A percentile compares a stretch with the other conserved stretches of the same genome.
These are phyloP conservation scores for Toxotes lorentzi DNA, from an alignment of 2,797 vertebrate species.

Conservation along the genomic window DNA sequence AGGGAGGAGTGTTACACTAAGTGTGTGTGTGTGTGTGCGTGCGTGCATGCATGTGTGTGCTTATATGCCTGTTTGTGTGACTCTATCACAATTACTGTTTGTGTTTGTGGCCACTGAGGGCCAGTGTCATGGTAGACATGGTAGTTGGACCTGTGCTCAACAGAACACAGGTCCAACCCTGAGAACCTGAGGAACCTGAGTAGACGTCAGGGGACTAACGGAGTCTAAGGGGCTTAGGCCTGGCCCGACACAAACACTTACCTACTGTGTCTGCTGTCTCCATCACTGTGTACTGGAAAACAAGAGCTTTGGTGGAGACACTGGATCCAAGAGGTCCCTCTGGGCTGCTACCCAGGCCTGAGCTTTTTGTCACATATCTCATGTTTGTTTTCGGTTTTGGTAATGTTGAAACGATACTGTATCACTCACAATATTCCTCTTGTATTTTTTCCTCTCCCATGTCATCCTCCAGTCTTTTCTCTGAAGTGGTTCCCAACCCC, in stretches of 20 bases:
- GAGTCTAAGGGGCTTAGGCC: conserved; percentile 81
- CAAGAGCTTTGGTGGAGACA: conserved; percentile 82
- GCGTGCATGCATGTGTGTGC: conserved; percentile 16
- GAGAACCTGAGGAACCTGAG: conserved; percentile 79
- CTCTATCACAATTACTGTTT: conserved; percentile 81
- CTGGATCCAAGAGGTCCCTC: conserved; percentile 68
- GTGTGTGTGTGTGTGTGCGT: conserved; percentile 48
- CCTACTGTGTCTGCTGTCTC: conserved; percentile 82
- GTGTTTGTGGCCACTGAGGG: conserved; percentile 75
- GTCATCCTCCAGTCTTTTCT: conserved; percentile 59
- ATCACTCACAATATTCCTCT: conserved; percentile 74
- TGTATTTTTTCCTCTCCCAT: conserved; percentile 71
- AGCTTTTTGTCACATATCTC: conserved; percentile 69
- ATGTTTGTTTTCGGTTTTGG: conserved; percentile 78
- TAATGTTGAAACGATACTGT: conserved; percentile 65
- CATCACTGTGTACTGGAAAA: conserved; percentile 83
- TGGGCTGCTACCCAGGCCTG: conserved; percentile 53
- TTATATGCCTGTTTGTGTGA: conserved; percentile 65
- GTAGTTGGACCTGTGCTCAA: conserved; percentile 21
- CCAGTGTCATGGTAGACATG: conserved; percentile 65
- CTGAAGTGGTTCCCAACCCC: conserved; percentile 69
- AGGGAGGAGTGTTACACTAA: conserved; percentile 63
- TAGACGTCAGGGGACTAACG: conserved; percentile 81
- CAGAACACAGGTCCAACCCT: conserved; percentile 72
- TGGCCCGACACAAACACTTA: conserved; percentile 83